Base-by-base conservation (phyloP, 2,797 vertebrate species). In the Xyrichtys novacula region DNA sequence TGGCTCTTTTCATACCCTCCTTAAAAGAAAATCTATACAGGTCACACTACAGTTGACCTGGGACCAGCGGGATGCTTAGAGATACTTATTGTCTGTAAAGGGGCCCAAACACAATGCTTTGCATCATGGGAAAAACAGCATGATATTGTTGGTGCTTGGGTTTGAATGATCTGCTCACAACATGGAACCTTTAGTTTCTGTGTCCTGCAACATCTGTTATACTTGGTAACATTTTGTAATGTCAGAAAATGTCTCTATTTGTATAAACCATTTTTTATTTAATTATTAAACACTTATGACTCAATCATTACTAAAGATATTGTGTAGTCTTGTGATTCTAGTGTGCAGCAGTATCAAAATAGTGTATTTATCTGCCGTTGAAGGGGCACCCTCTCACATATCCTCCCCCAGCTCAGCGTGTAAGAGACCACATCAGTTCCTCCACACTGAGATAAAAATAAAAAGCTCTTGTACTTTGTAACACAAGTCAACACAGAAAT, bases 41-140 rank as follows among this genome's bases (percentile, higher is more conserved):
- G 29, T 63, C 66, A 25, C 3, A 7, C 23, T 64, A 17, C 58
- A 57, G 44, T 19, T 67, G 76, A 65, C 63, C 74, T 20, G 36
- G 1, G 49, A 42, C 16, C 77, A 55, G 71, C 68, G 28, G 67
- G 71, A 49, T 4, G 39, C 52, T 48, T 26, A 5, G 12, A 23
- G 38, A 58, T 36, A 47, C 49, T 52, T 64, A 57, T 71, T 74
- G 65, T 81, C 68, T 49, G 40, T 49, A 15, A 59, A 48, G 46
- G 48, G 34, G 25, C 29, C 26, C 6, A 1, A 6, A 29, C 29
- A 0, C 22, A 25, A 48, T 43, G 47, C 52, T 49, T 31, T 70
- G 65, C 53, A 76, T 67, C n/a, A 40, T 76, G 80, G 61, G 80
- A 76, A 62, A 74, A 40, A 5, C 77, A 64, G 73, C 65, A 29